These are phyloP conservation scores for Gasterosteus nipponicus DNA, from an alignment of 2,113 vertebrate species.

Conservation along the genomic window DNA sequence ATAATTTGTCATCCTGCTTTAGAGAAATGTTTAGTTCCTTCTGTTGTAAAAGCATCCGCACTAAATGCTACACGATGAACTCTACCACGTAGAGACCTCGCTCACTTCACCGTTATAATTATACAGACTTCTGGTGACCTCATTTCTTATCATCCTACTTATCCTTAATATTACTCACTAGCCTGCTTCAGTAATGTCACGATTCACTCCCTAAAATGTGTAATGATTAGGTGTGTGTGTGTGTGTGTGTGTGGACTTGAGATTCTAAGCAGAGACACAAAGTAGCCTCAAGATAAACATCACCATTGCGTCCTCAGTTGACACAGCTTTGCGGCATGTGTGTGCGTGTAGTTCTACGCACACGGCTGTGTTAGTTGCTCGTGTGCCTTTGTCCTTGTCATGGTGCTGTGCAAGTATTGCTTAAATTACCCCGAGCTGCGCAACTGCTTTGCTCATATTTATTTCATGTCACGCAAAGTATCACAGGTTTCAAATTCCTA, in stretches of 20 bases:
- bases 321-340: not conserved
- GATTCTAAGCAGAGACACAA: slow-evolving; percentile 45
- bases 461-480: not conserved
- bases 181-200: slow-evolving; percentile 8
- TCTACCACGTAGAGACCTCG: not conserved
- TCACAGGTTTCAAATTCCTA: not conserved
- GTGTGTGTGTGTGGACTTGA: too few relatives aligned
- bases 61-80: not conserved
- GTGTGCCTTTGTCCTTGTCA: slow-evolving; percentile 23
- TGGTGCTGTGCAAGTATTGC: slow-evolving; percentile 4
- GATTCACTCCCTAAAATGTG: slow-evolving; percentile 21
- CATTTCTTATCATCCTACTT: not conserved
- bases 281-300: slow-evolving; percentile 59
- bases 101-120: not conserved
- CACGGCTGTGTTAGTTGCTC: not conserved
- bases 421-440: slow-evolving; percentile 18
- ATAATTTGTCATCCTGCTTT: not conserved
- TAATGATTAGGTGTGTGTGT: slow-evolving; percentile 9
- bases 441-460: slow-evolving; percentile 10
- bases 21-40: not conserved
- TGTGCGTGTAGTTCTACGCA: slow-evolving; percentile 2
- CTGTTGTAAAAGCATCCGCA: not conserved
- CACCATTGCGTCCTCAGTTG: slow-evolving; percentile 43
- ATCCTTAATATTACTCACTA: not conserved
- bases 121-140: not conserved